Evolutionary conservation across 2,797 vertebrate species (phyloP), one percentile per base, ranked within the genome.

Genomic region (Fistularia tabacaria): DNA sequence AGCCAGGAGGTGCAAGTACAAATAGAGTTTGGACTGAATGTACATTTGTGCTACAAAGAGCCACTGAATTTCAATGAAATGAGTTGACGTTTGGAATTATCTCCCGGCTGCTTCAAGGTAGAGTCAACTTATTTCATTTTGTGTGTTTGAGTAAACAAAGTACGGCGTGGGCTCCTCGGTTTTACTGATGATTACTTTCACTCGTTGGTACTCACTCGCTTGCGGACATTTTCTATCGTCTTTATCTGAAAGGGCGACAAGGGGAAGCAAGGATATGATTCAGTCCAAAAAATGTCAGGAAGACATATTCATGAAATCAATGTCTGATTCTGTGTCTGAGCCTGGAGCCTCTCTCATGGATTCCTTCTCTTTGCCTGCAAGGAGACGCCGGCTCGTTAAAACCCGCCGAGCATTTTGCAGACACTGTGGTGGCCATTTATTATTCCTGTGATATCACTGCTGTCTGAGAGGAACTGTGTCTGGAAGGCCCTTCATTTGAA

Each of bases 301-400:
- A 11, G 9, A 11, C 12, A 6, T 6, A 42, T 6, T 42, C 6
- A 45, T 10, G 2, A 6, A 40, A 6, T 45, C 7, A 8, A 45
- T 13, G 1, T n/a, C 5, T 41, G 40, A 25, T 25, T 25, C 25
- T 25, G 5, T 36, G 42, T 46, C 9, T 44, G 1, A 62, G 85
- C 84, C 81, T 83, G 47, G 10, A 71, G 69, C 14, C 12, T 71
- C 62, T 67, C 73, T 82, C 6, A 50, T 66, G 8, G 74, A 39
- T 57, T 79, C 52, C 52, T 76, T 76, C 43, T 67, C 40, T 77
- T 76, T 74, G 54, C 59, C 85, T 85, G 79, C 1, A 41, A 64
- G 56, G 7, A 62, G 40, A 68, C 38, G 66, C 48, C 51, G 36
- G 14, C 44, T n/a, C 1, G 48, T 82, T 69, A 70, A 25, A 62